Base-by-base conservation (phyloP, 35 echinoderm and acorn worm genomes). In the Lytechinus variegatus region DNA sequence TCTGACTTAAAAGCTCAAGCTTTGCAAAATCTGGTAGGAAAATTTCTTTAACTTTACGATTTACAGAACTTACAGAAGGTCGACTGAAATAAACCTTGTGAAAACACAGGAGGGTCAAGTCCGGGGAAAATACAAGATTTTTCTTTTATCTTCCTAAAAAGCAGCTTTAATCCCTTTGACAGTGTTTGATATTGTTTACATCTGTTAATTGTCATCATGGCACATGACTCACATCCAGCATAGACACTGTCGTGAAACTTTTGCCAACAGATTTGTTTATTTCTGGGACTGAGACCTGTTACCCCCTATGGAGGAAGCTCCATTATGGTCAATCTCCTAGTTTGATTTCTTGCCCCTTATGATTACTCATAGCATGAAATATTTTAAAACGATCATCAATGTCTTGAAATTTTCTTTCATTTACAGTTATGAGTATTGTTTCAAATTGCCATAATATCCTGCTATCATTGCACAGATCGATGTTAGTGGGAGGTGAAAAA, bases 121-220 rank as follows among this genome's bases (percentile, higher is more conserved):
- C 19, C 33, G n/a, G 66, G 66, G 21, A 79, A 79, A 16, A 71
- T 7, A n/a, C n/a, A 14, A 79, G 3, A 79, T 19, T 24, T 58
- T 58, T 9, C 13, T 79, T 44, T 10, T 10, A 60, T 60, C 10
- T 79, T 79, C 56, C 56, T 3, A 79, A 79, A 79, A 79, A 79
- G 66, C 19, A 79, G 66, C 66, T 79, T 79, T 79, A 79, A 79
- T 4, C 19, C n/a, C 66, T 79, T 79, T 79, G 66, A 79, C 66
- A 79, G 7, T 79, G 16, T 79, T 16, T 79, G 66, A 79, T 79
- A 79, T 79, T 79, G 16, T 79, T 14, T 79, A 79, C 66, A 79
- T 79, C 66, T 79, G 66, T 79, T 79, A n/a, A 79, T 79, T 79
- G 66, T 79, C 66, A 79, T 79, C 66, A 14, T 79, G 66, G n/a